These are phyloP conservation scores for Taeniopygia guttata DNA, from an alignment of 2,797 vertebrate genomes.

Conservation along the genomic window DNA sequence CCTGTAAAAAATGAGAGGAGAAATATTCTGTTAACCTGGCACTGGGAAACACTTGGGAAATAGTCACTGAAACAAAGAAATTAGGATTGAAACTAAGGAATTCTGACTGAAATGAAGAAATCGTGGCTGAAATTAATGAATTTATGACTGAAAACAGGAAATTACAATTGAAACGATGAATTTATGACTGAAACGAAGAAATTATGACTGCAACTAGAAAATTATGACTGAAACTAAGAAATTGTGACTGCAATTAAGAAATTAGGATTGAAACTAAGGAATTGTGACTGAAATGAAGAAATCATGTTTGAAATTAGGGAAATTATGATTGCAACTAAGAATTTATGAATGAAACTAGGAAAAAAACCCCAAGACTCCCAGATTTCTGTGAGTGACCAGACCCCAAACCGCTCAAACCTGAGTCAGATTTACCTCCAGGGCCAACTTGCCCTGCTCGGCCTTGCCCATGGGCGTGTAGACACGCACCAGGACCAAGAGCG, in stretches of 20 bases:
- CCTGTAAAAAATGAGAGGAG: slow-evolving; percentile 77
- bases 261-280: no score
- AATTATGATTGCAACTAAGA: no score
- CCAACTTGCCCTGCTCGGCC: background rate
- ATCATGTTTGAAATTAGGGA: no score
- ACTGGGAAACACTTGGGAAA: background rate
- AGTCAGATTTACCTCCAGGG: background rate
- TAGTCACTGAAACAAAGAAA: background rate
- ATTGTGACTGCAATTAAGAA: no score
- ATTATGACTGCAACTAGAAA: accelerated
- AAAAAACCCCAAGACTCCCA: accelerated
- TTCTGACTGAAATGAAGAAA: background rate
- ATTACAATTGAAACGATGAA: background rate
- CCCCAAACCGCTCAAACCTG: background rate
- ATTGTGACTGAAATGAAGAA: background rate
- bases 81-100: background rate
- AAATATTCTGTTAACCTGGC: background rate
- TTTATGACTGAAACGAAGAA: accelerated
- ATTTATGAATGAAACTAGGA: background rate
- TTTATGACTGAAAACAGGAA: no score
- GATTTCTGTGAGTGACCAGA: background rate
- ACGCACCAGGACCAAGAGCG: accelerated
- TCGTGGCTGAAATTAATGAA: no score
- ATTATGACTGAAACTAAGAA: no score
- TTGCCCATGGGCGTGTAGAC: no score